Base-by-base conservation (phyloP, 2,888 invertebrate species). In the Nemapogon koenigi region DNA sequence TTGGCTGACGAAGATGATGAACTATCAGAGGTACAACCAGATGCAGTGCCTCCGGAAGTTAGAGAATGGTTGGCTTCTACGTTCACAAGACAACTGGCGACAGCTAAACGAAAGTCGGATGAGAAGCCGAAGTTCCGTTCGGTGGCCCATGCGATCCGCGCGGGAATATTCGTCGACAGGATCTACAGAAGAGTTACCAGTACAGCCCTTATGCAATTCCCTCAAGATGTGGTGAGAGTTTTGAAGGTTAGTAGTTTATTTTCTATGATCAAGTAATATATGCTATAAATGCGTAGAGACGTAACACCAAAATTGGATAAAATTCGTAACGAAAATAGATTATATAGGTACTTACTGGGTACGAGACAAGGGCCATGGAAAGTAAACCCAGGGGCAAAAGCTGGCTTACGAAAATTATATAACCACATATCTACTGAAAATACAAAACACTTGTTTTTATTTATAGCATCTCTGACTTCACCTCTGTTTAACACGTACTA, bases 31-130 rank as follows among this genome's bases (percentile, higher is more conserved):
- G 96, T 97, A 39, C 94, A 96, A 58, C 95, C 96, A 38, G 96
- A 97, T 64, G 94, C 95, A 8, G 96, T 97, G 36, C 97, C 97
- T 27, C 94, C 91, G 42, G 97, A 97, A 68, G 97, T 97, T 29
- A 85, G 97, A 50, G 96, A 97, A 70, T 97, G 97, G 97, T 79
- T 97, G 64, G 95, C 96, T 41, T 91, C 95, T 42, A 97, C 97
- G 31, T 97, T 97, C 76, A 97, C 97, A 25, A 83, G 95, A 47
- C 94, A 94, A 67, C 81, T 90, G 72, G 90, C 88, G 43, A 88
- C 90, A 41, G 86, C 90, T 40, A 85, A 89, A 48, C 83, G 87
- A 57, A 85, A 85, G 69, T 84, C 83, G 19, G 90, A 90, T 54
- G 90, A 90, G 65, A 90, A 90, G 59, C 91, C 92, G 10, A 90